These are phyloP conservation scores for Vireo griseus DNA, from an alignment of 2,797 vertebrate genomes.

Conservation along the genomic window DNA sequence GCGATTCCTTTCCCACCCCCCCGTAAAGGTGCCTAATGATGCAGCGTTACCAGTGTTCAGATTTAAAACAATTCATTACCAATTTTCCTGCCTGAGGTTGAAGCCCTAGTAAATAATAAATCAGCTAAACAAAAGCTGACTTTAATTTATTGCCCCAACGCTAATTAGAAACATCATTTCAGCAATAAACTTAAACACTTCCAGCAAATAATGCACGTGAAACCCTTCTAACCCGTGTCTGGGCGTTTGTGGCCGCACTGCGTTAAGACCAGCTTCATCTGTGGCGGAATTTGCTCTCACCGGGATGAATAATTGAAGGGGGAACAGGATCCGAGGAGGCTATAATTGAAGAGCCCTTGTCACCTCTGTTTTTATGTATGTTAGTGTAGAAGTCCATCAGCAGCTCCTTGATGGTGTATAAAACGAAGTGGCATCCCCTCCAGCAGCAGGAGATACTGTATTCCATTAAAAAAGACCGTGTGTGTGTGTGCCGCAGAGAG, in stretches of 20 bases:
- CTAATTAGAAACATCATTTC: conserved; percentile 83
- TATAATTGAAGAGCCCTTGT: conserved; percentile 78
- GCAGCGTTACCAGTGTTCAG: conserved; percentile 64
- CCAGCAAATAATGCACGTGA: conserved; percentile 71
- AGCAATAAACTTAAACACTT: conserved; percentile 84
- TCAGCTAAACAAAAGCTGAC: conserved; percentile 79
- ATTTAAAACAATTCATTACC: conserved; percentile 74
- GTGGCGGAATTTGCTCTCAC: conserved; percentile 64
- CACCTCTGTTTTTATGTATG: conserved; percentile 75
- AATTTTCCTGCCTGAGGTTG: conserved; percentile 67
- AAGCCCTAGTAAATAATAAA: conserved; percentile 78
- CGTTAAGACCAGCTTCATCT: conserved; percentile 57
- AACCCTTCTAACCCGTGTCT: neutral
- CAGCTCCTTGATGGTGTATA: conserved; percentile 67
- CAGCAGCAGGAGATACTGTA: conserved; percentile 65
- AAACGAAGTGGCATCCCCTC: conserved; percentile 67
- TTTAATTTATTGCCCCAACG: conserved; percentile 75
- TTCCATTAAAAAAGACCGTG: conserved; percentile 66
- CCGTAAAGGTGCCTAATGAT: conserved; percentile 34
- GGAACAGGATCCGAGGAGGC: conserved; percentile 63
- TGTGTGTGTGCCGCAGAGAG: conserved; percentile 36
- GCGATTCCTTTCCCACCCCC: neutral
- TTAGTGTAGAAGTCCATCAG: conserved; percentile 75
- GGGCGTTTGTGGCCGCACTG: conserved; percentile 4
- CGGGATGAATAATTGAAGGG: conserved; percentile 81